phyloP scores from a whole-genome alignment of 2,888 invertebrate genomes.

The Eupithecia exiguata region DNA sequence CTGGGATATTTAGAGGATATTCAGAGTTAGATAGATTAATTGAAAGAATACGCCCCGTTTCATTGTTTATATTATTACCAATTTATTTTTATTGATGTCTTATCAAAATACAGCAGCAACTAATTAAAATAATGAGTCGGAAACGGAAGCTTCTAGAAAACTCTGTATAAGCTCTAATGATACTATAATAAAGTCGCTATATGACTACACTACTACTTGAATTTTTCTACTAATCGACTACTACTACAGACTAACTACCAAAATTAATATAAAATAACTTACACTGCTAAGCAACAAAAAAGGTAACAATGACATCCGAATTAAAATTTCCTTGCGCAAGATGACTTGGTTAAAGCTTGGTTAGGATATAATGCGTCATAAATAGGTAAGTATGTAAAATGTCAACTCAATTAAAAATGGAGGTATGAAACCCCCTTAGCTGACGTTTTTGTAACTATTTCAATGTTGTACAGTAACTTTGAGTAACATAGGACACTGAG shows the following conservation, averaged over 20 bases:
- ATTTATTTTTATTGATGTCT: neutral
- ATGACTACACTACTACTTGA: neutral
- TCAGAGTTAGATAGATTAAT: neutral
- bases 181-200: neutral
- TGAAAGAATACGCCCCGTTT: neutral
- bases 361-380: neutral
- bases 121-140: neutral
- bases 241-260: neutral
- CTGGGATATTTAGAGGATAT: neutral
- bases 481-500: neutral
- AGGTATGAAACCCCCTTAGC: neutral
- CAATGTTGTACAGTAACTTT: neutral
- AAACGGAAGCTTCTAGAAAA: neutral
- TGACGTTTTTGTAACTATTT: neutral
- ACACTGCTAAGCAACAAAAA: neutral
- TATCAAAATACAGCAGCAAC: neutral
- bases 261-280: neutral
- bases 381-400: neutral
- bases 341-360: neutral
- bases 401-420: neutral
- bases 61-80: neutral
- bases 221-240: neutral
- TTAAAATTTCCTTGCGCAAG: neutral
- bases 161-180: slow-evolving; percentile 2
- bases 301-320: neutral